Conservation (phyloP, 2,888 invertebrate genomes). For the Scaeva pyrastri region DNA sequence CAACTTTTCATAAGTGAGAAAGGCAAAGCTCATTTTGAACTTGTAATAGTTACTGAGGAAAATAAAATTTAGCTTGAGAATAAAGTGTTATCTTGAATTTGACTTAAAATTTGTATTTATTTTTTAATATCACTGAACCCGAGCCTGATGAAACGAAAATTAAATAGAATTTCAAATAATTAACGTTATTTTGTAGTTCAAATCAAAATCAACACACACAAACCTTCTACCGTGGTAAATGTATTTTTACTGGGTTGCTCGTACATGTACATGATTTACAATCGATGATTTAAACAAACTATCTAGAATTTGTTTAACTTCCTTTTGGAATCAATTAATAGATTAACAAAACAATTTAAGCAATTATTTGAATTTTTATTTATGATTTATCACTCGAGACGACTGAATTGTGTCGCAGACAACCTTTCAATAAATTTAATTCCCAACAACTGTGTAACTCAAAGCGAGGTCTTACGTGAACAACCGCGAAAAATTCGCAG, state of each 20-base stretch:
- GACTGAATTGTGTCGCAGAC: constrained; percentile 55
- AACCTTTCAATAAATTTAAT: constrained; percentile 71
- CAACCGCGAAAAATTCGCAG: constrained; percentile 81
- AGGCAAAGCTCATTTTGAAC: constrained; percentile 32
- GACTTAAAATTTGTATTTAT: background rate
- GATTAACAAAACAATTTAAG: constrained; percentile 8
- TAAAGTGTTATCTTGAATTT: background rate
- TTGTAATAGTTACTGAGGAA: constrained; percentile 25
- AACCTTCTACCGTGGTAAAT: constrained; percentile 92
- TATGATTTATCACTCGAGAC: constrained; percentile 35
- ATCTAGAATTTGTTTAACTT: background rate
- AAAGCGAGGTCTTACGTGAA: constrained; percentile 73
- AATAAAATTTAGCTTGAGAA: background rate
- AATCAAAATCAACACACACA: constrained; percentile 18
- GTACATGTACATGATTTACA: constrained; percentile 87
- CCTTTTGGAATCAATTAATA: background rate
- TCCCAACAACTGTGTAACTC: constrained; percentile 68
- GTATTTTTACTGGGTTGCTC: constrained; percentile 89
- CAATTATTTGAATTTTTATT: constrained; percentile 18
- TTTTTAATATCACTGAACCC: background rate
- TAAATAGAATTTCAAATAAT: background rate
- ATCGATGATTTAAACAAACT: background rate
- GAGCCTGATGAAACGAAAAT: no score
- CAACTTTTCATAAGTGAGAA: background rate
- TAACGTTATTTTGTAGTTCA: background rate